Base-by-base conservation (phyloP, 2,888 invertebrate genomes). In the Meta bourneti region DNA sequence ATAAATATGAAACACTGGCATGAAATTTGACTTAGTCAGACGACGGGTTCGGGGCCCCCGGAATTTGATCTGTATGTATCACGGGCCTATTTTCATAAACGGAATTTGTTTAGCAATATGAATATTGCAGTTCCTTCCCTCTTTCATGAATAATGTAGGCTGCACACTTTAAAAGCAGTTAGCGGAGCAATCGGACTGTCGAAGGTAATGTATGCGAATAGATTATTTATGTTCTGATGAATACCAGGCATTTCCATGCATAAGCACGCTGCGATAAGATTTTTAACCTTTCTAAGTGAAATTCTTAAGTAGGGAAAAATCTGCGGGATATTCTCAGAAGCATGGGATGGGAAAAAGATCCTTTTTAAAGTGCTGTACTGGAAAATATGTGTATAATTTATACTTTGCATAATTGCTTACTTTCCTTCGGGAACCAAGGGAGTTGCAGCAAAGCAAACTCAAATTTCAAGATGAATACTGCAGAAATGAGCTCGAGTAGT, bases 1-100 rank as follows among this genome's bases (percentile, higher is more conserved):
- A 84, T 84, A 84, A 84, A 84, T 84, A 84, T 84, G 84, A 75
- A 84, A 75, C 51, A 54, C 48, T 74, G 16, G 34, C 61, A 49
- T 61, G 61, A 69, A 61, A 84, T 84, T 69, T 69, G 20, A 52
- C 61, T 75, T 61, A 34, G 34, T 34, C 34, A 34, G 34, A 2
- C 34, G 34, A 4, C 34, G 34, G 34, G 34, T 34, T 34, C 1
- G 34, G 34, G 34, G 34, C 11, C n/a, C 48, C 34, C 13, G 7
- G 34, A 61, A 54, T 49, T 71, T 61, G 61, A 61, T 61, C 82
- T 11, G 48, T 52, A 8, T 54, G 20, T 52, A 54, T 34, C 54
- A 61, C 74, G 75, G 54, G 74, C 61, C 54, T 48, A 54, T 61
- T 75, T 75, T 52, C 51, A 52, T 74, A 75, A 84, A 48, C 34